Percentiles rank a stretch among this genome's conserved stretches.
Conservation (phyloP, 2,113 vertebrate genomes). For the Antechinus stuartii region DNA sequence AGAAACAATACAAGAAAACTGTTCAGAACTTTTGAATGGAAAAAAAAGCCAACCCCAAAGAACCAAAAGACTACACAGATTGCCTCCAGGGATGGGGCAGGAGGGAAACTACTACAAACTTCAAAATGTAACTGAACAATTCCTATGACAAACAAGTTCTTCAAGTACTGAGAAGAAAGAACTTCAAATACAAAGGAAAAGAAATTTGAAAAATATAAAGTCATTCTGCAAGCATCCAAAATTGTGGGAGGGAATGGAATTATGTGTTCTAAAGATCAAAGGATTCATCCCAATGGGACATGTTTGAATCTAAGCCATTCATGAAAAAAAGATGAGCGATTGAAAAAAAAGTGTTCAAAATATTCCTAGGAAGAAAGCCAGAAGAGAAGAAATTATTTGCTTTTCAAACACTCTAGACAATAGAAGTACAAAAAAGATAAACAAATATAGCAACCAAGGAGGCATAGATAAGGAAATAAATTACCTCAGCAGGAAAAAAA, state of each 20-base stretch:
- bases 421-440: neutral
- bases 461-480: neutral
- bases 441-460: neutral
- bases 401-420: neutral
- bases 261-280: neutral
- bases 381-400: neutral
- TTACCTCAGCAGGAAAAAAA: neutral
- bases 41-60: neutral
- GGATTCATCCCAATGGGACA: neutral
- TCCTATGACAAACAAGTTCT: neutral
- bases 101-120: neutral
- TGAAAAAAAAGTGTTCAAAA: neutral
- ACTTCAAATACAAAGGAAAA: neutral
- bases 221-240: neutral
- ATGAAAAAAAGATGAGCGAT: neutral
- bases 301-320: neutral
- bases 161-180: neutral
- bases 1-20: neutral
- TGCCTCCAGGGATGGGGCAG: neutral
- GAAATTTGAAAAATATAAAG: neutral
- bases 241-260: neutral
- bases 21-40: neutral
- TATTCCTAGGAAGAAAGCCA: neutral
- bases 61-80: neutral
- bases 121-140: neutral